phyloP scores from a whole-genome alignment of 2,888 invertebrate species.

The Podotricha telesiphe region DNA sequence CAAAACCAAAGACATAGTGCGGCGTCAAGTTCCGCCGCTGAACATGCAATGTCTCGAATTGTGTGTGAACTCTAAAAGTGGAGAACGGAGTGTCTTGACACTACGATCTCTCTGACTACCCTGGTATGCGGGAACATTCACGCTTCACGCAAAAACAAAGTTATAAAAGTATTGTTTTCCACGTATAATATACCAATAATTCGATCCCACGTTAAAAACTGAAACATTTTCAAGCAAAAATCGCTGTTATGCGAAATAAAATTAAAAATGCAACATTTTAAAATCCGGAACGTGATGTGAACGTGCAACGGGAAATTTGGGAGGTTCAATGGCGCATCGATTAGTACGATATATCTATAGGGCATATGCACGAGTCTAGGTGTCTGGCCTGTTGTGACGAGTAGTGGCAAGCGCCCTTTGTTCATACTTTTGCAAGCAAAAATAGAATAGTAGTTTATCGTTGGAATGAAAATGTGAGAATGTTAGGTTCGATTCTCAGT shows the following conservation, averaged over 20 bases:
- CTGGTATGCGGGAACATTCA: no score
- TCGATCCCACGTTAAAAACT: constrained; percentile 9
- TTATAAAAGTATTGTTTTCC: no score
- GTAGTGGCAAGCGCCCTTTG: constrained; percentile 1
- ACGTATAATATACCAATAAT: constrained; percentile 5
- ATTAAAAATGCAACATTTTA: constrained; percentile 30
- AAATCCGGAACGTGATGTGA: constrained; percentile 31
- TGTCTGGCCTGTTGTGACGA: constrained; percentile 27
- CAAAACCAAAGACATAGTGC: no score
- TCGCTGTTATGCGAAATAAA: constrained; percentile 15
- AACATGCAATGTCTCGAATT: no score
- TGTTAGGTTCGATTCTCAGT: neutral
- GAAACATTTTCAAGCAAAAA: constrained; percentile 22
- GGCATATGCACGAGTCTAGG: neutral
- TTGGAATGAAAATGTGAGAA: neutral
- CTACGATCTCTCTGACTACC: no score
- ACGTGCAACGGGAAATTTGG: constrained; percentile 35
- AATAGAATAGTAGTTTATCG: neutral
- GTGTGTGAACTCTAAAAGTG: no score
- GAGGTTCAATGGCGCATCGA: constrained; percentile 37
- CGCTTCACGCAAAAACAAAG: no score
- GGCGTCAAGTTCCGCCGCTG: no score
- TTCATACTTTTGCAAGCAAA: neutral
- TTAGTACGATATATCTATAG: constrained; percentile 27
- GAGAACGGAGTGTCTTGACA: no score